Percentiles rank a stretch among this genome's conserved stretches.
These are phyloP conservation scores for Idaea straminata DNA, from an alignment of 2,888 invertebrate genomes.

Conservation along the genomic window DNA sequence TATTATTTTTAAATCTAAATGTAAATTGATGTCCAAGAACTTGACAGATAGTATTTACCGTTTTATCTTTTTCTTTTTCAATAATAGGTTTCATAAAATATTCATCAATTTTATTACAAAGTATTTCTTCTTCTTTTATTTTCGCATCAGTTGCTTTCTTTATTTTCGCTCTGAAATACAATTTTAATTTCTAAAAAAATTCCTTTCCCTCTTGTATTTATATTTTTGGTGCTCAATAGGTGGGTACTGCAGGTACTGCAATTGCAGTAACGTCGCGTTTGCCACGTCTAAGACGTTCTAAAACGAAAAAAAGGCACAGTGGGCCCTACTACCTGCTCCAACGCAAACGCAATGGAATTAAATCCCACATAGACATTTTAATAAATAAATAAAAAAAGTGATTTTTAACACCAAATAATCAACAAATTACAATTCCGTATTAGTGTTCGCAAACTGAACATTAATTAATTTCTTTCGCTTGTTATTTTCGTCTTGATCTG, in stretches of 20 bases:
- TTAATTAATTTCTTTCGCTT: conserved; percentile 11
- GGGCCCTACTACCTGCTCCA: no score
- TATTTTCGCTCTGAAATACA: conserved; percentile 28
- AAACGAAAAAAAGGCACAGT: no score
- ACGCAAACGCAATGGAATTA: no score
- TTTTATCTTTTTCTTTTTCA: conserved; percentile 31
- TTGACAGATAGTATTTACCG: background rate
- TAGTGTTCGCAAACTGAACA: conserved; percentile 37
- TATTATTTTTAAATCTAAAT: background rate
- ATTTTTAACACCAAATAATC: no score
- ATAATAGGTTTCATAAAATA: conserved; percentile 33
- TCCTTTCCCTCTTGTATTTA: background rate
- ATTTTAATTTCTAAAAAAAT: background rate
- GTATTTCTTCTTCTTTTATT: conserved; percentile 29
- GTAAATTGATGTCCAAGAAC: background rate
- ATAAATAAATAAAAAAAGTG: no score
- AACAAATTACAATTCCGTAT: conserved; percentile 46
- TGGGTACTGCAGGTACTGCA: no score
- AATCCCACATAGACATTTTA: no score
- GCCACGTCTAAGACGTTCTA: no score
- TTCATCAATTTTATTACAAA: conserved; percentile 30
- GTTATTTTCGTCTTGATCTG: conserved; percentile 30
- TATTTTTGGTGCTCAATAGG: no score
- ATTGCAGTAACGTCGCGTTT: no score
- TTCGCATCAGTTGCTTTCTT: conserved; percentile 28